A percentile compares a stretch with the other conserved stretches of the same genome.
Conservation (phyloP, 2,113 vertebrate genomes). For the Vombatus ursinus region DNA sequence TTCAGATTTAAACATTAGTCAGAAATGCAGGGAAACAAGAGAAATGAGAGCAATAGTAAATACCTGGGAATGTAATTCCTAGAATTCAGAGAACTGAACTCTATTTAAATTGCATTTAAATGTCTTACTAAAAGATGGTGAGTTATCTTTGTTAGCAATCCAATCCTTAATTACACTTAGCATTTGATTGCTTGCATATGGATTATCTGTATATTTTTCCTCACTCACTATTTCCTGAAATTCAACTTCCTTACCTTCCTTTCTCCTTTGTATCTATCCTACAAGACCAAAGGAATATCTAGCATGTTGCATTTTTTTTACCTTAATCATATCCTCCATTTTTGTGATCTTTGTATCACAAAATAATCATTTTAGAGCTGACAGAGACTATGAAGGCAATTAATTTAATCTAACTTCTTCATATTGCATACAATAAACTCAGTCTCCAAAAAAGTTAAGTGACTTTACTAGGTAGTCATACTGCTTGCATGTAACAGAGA, state of each 20-base stretch:
- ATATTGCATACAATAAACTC: background rate
- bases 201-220: constrained; percentile 4
- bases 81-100: background rate
- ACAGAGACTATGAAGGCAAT: background rate
- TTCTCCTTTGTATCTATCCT: background rate
- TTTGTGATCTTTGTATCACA: background rate
- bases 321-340: background rate
- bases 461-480: background rate
- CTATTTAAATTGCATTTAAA: background rate
- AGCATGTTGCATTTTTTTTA: background rate
- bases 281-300: background rate
- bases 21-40: background rate
- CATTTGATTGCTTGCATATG: background rate
- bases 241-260: background rate
- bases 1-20: background rate
- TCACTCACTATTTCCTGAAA: background rate
- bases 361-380: background rate
- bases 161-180: background rate
- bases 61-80: background rate
- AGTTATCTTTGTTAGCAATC: background rate
- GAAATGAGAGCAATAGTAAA: background rate
- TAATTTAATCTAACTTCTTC: background rate
- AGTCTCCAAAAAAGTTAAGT: background rate
- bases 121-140: background rate
- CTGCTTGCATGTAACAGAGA: background rate